phyloP scores from a whole-genome alignment of 2,888 invertebrate genomes.

The Branchipolynoe longqiensis region DNA sequence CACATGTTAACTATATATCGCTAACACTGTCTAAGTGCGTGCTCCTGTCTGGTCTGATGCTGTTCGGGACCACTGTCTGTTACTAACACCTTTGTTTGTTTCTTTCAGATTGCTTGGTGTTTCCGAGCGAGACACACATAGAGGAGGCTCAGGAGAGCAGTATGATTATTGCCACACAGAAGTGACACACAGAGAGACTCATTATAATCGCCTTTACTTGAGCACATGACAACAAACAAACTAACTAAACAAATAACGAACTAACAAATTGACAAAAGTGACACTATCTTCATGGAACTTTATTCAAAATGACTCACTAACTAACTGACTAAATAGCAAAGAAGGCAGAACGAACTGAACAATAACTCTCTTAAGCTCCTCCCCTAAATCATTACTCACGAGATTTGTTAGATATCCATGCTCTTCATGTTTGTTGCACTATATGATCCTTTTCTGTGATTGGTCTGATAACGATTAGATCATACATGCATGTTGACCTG shows the following conservation, averaged over 20 bases:
- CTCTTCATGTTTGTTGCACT: conserved; percentile 13
- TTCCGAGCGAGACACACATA: neutral
- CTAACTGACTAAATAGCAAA: neutral
- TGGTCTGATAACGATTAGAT: neutral
- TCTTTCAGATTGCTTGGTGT: conserved; percentile 41
- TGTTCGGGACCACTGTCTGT: too few relatives aligned
- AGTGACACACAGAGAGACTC: neutral
- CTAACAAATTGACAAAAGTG: neutral
- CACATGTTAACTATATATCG: too few relatives aligned
- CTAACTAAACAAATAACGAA: too few relatives aligned
- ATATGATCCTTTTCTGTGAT: conserved; percentile 1
- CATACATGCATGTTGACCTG: conserved; percentile 26
- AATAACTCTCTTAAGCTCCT: neutral
- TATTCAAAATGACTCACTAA: neutral
- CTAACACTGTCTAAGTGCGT: too few relatives aligned
- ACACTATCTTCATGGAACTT: neutral
- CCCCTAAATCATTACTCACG: neutral
- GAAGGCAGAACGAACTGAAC: neutral
- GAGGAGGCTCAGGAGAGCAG: neutral
- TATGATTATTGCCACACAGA: neutral
- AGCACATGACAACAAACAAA: too few relatives aligned
- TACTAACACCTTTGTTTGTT: neutral
- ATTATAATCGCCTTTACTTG: too few relatives aligned
- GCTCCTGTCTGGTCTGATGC: too few relatives aligned
- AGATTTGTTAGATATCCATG: conserved; percentile 37